phyloP scores from a whole-genome alignment of 2,797 vertebrate species.

The Prunella strophiata region DNA sequence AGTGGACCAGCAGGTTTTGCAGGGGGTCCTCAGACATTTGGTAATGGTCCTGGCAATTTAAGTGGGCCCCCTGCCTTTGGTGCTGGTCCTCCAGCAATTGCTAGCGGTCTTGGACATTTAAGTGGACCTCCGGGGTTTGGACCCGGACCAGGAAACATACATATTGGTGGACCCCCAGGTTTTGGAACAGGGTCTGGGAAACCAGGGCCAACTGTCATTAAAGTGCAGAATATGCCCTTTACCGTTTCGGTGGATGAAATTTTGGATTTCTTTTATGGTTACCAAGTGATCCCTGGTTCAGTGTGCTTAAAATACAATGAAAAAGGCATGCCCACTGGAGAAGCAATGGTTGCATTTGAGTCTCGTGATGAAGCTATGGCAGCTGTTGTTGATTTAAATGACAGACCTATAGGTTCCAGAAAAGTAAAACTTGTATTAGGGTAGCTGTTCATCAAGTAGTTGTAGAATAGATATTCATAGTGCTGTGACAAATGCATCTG shows the following conservation, averaged over 20 bases:
- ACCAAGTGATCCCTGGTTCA: slow-evolving; percentile 95
- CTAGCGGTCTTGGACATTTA: slow-evolving; percentile 81
- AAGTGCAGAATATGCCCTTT: slow-evolving; percentile 99
- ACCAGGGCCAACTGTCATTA: slow-evolving; percentile 92
- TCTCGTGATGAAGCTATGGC: slow-evolving; percentile 95
- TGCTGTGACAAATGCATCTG: slow-evolving; percentile 81
- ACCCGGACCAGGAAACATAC: slow-evolving; percentile 83
- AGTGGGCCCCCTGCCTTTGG: slow-evolving; percentile 77
- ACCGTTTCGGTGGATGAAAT: slow-evolving; percentile 98
- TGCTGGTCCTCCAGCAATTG: slow-evolving; percentile 79
- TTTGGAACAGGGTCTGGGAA: slow-evolving; percentile 85
- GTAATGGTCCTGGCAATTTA: slow-evolving; percentile 78
- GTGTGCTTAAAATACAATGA: slow-evolving; percentile 97
- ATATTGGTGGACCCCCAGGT: slow-evolving; percentile 84
- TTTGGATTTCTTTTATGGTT: slow-evolving; percentile 99
- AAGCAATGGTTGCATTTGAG: slow-evolving; percentile 99
- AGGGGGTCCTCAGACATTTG: slow-evolving; percentile 85
- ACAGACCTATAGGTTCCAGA: slow-evolving; percentile 95
- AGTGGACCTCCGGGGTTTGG: slow-evolving; percentile 85
- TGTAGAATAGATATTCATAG: slow-evolving; percentile 78
- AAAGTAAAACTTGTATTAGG: slow-evolving; percentile 97
- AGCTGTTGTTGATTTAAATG: slow-evolving; percentile 97
- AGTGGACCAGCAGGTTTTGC: slow-evolving; percentile 84
- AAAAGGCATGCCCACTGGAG: slow-evolving; percentile 95
- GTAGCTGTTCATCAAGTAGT: slow-evolving; percentile 77